These are phyloP conservation scores for Lepidonotus clava DNA, from an alignment of 2,888 invertebrate genomes.

Conservation along the genomic window DNA sequence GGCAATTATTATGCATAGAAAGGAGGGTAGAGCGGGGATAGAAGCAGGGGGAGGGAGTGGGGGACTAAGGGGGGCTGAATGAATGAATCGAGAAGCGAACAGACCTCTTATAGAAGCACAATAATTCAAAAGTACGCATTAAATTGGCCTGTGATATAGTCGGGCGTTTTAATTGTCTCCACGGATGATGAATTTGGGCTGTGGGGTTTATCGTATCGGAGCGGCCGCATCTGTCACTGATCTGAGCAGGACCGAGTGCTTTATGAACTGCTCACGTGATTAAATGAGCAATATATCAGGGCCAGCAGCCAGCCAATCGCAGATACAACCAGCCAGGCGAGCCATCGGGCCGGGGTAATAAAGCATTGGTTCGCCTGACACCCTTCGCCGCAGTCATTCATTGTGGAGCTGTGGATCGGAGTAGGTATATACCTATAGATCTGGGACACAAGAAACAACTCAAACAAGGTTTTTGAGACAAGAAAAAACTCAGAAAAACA, in stretches of 20 bases:
- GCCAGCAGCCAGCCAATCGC: conserved; percentile 30
- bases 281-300: conserved; percentile 41
- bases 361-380: conserved; percentile 24
- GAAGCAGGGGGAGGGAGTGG: neutral
- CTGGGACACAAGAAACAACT: no score
- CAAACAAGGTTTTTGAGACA: no score
- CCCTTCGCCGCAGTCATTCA: conserved; percentile 3
- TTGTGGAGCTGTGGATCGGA: no score
- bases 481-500: no score
- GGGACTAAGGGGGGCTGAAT: neutral
- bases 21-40: neutral
- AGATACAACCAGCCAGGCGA: conserved; percentile 28
- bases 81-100: neutral
- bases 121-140: conserved; percentile 50
- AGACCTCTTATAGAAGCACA: conserved; percentile 31
- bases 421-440: no score
- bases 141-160: conserved; percentile 33
- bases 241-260: neutral
- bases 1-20: conserved; percentile 34
- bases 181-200: conserved; percentile 3
- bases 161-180: conserved; percentile 35
- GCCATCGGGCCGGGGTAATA: neutral
- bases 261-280: conserved; percentile 45
- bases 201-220: conserved; percentile 34
- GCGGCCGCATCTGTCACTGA: conserved; percentile 40